A percentile compares a stretch with the other conserved stretches of the same genome.
Evolutionary conservation across 2,797 vertebrate genomes (phyloP).

Genomic region (Geotrypetes seraphini): DNA sequence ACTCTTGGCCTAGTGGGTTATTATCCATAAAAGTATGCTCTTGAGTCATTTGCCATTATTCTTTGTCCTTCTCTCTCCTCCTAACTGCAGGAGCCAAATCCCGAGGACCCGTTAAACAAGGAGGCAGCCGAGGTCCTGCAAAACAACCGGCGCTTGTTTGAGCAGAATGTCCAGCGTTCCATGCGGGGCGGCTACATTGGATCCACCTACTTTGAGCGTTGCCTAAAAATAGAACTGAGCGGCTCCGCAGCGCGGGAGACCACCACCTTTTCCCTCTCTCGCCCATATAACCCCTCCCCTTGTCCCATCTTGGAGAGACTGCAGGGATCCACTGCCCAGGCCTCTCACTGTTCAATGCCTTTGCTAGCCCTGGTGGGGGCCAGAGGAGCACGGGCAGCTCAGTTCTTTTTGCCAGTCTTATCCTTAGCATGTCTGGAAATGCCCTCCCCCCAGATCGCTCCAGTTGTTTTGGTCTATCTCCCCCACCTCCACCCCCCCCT

Average conservation of each 20-base stretch:
- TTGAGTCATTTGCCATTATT: no score
- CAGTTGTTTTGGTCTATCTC: no score
- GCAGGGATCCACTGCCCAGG: no score
- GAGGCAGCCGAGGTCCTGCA: slow-evolving; percentile 87
- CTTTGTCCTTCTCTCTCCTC: not conserved
- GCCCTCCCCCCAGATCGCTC: no score
- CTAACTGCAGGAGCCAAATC: slow-evolving; percentile 84
- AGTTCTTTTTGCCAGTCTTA: no score
- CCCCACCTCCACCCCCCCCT: not conserved
- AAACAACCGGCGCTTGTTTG: slow-evolving; percentile 86
- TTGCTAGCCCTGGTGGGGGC: no score
- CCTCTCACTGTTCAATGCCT: no score
- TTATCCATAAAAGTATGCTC: no score
- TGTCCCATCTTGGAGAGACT: no score
- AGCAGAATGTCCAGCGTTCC: slow-evolving; percentile 87
- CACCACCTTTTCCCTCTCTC: slow-evolving; percentile 5
- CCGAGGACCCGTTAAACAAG: slow-evolving; percentile 87
- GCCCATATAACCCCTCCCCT: slow-evolving; percentile 2
- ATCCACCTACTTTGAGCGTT: slow-evolving; percentile 88
- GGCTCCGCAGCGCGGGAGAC: slow-evolving; percentile 11
- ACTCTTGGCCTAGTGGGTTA: no score
- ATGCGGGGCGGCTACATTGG: slow-evolving; percentile 85
- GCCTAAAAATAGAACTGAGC: slow-evolving; percentile 73
- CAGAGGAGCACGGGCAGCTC: not conserved
- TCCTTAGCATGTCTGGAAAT: not conserved